Evolutionary conservation across 2,113 vertebrate species (phyloP).

Genomic region (Pygoscelis antarcticus): DNA sequence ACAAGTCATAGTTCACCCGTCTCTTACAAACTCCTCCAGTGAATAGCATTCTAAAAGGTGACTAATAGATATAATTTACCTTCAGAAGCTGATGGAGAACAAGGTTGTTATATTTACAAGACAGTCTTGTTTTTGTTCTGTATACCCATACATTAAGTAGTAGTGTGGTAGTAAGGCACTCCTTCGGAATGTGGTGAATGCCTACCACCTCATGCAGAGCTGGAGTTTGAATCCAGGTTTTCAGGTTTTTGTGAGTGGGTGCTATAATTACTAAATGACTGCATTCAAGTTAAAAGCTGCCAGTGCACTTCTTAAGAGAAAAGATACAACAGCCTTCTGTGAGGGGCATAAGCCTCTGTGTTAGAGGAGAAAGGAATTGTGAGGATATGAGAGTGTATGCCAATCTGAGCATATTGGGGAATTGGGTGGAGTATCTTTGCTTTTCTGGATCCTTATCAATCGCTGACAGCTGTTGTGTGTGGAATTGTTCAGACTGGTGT

Average conservation of each 20-base stretch:
- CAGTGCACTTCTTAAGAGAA: background rate
- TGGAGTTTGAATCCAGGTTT: background rate
- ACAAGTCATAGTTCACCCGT: background rate
- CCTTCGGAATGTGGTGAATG: background rate
- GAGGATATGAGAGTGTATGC: background rate
- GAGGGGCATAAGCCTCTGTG: background rate
- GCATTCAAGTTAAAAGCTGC: background rate
- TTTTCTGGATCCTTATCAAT: background rate
- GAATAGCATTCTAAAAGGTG: background rate
- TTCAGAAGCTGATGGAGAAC: background rate
- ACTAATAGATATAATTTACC: background rate
- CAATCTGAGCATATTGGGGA: background rate
- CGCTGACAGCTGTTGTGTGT: background rate
- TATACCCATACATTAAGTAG: background rate
- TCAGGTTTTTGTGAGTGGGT: background rate
- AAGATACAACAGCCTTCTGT: background rate
- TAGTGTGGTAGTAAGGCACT: background rate
- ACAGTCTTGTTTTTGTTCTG: background rate
- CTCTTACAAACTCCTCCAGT: background rate
- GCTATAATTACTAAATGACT: background rate
- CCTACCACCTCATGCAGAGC: background rate
- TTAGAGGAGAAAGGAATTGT: background rate
- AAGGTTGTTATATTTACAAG: background rate
- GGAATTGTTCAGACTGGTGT: background rate
- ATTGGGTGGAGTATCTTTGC: background rate